Conservation (phyloP, 1,140 invertebrate genomes). For the Drosophila trapezifrons region DNA sequence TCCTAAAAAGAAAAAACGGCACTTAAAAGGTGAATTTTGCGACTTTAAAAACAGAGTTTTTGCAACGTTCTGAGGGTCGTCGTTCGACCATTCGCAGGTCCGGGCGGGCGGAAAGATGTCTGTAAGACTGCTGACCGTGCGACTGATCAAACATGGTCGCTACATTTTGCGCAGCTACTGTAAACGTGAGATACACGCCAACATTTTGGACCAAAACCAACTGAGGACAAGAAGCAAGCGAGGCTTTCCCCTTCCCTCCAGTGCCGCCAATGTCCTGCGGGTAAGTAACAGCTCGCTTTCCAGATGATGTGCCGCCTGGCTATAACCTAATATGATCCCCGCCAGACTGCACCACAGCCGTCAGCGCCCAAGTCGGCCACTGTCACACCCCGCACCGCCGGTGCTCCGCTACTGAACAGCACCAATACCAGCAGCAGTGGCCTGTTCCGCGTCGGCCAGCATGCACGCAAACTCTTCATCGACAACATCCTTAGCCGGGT, state of each 20-base stretch:
- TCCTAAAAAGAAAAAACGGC: slow-evolving; percentile 13
- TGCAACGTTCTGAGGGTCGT: not conserved
- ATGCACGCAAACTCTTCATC: slow-evolving; percentile 88
- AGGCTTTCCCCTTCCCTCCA: slow-evolving; percentile 66
- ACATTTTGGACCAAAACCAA: slow-evolving; percentile 86
- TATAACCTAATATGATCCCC: not conserved
- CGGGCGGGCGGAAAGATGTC: slow-evolving; percentile 84
- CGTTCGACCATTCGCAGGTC: slow-evolving; percentile 1
- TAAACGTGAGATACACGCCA: slow-evolving; percentile 85
- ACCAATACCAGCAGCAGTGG: slow-evolving; percentile 70
- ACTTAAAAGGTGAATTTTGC: slow-evolving; percentile 17
- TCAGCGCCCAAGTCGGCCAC: slow-evolving; percentile 29
- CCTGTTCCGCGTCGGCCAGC: slow-evolving; percentile 86
- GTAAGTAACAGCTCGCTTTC: slow-evolving; percentile 30
- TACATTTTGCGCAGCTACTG: slow-evolving; percentile 84
- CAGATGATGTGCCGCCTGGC: too few relatives aligned
- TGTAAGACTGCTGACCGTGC: slow-evolving; percentile 85
- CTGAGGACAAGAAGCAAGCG: slow-evolving; percentile 70
- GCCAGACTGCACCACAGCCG: slow-evolving; percentile 43
- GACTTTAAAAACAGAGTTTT: not conserved
- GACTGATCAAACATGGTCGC: slow-evolving; percentile 87
- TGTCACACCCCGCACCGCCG: slow-evolving; percentile 36
- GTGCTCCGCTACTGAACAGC: slow-evolving; percentile 1
- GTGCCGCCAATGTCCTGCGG: slow-evolving; percentile 61
- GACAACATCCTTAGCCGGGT: slow-evolving; percentile 89